Evolutionary conservation across 2,113 vertebrate species (phyloP), one percentile per base, ranked within the genome.

Genomic region (Coptodon bakossiorum): DNA sequence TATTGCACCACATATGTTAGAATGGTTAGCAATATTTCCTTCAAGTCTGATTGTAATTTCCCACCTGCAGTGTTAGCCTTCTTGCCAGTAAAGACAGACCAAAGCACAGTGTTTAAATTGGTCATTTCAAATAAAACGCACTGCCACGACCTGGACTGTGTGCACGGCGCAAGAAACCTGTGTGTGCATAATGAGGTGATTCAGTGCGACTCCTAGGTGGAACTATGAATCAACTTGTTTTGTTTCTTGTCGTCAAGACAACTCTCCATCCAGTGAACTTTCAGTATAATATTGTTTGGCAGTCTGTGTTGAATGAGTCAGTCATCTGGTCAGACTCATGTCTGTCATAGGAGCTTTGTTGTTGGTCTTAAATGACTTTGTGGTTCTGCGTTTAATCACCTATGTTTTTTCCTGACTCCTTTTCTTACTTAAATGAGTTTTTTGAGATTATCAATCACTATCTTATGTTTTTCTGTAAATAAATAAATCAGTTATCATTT

Each of bases 231-330:
- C 56, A 17, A 13, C 81, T 82, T 90, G 85, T 91, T 92, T 91
- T 89, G 88, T 92, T 91, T 88, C 71, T 73, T 79, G 87, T 92
- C 6, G 91, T 89, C 91, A 88, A 16, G 91, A 53, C 87, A 14
- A 89, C 87, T 12, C 59, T 87, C 82, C 36, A 3, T 89, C 24
- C 71, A 61, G 19, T 88, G 81, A 88, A 80, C 81, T 22, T 80
- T 73, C 19, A 36, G 43, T 45, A 50, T 45, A 56, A 63, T 71
- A 54, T 57, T 29, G 86, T 86, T 76, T 91, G 57, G 81, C n/a
- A 11, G 36, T 27, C 63, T 43, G 84, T 59, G 76, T 79, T 53
- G 66, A 92, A 43, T 88, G 83, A 88, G 13, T 92, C 84, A 88
- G 79, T 50, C 17, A 3, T 84, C 71, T 88, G 76, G 31, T 53